Conservation (phyloP, 2,113 vertebrate species). For the Corvus hawaiiensis region DNA sequence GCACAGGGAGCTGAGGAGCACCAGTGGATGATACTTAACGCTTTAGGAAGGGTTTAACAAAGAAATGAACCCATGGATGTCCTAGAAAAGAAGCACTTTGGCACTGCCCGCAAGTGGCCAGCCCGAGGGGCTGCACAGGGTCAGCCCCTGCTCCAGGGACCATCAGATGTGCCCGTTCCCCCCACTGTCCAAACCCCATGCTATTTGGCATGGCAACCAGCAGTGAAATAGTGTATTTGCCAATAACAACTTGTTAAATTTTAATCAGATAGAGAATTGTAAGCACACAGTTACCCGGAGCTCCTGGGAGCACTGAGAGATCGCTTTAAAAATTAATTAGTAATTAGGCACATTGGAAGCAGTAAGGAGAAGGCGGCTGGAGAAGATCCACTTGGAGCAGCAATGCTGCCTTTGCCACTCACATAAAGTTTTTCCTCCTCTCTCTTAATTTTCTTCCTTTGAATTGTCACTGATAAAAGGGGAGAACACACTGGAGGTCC, state of each 20-base stretch:
- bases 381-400: conserved; percentile 22
- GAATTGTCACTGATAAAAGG: neutral
- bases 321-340: conserved; percentile 67
- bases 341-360: conserved; percentile 42
- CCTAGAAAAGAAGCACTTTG: neutral
- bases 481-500: neutral
- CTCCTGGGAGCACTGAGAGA: conserved; percentile 45
- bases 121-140: neutral
- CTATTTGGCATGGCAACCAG: neutral
- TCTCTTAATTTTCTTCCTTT: neutral
- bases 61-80: neutral
- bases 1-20: neutral
- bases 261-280: conserved; percentile 66
- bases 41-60: neutral
- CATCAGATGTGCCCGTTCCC: accelerated
- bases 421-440: neutral
- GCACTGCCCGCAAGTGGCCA: neutral
- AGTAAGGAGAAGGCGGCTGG: conserved; percentile 15
- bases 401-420: neutral
- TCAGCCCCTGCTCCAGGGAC: neutral
- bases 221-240: conserved; percentile 52
- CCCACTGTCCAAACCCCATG: neutral
- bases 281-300: conserved; percentile 39
- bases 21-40: accelerated
- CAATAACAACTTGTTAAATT: conserved; percentile 70